These are phyloP conservation scores for Osmerus eperlanus DNA, from an alignment of 2,113 vertebrate genomes.

Conservation along the genomic window DNA sequence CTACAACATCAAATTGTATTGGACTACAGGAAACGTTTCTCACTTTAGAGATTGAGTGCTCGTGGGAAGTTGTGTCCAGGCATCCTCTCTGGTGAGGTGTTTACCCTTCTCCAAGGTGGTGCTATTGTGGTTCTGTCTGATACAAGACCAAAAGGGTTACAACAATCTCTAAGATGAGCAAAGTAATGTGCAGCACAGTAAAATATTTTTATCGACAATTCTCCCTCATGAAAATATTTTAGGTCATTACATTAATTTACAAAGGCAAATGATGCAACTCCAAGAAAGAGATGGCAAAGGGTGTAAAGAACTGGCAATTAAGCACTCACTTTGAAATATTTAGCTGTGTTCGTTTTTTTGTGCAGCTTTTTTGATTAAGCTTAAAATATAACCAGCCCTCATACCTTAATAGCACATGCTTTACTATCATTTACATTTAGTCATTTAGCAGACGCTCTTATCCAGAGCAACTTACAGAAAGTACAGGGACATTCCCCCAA, in stretches of 20 bases:
- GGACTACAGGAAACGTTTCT: neutral
- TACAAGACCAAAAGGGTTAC: constrained; percentile 28
- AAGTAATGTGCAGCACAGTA: constrained; percentile 6
- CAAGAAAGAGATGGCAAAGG: constrained; percentile 68
- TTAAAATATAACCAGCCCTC: neutral
- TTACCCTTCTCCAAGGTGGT: constrained; percentile 15
- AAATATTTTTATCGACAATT: constrained; percentile 19
- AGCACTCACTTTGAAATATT: constrained; percentile 26
- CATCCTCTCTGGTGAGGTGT: too few relatives aligned
- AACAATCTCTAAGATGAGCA: neutral
- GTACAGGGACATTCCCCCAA: too few relatives aligned
- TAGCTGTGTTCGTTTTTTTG: constrained; percentile 6
- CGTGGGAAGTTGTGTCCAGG: too few relatives aligned
- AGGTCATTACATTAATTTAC: constrained; percentile 70
- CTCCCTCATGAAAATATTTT: constrained; percentile 52
- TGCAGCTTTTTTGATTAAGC: neutral
- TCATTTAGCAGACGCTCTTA: too few relatives aligned
- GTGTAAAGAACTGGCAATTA: constrained; percentile 66
- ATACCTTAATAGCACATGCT: neutral
- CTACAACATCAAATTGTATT: neutral
- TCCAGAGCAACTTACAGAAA: too few relatives aligned
- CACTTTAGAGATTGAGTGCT: neutral
- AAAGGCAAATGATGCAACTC: constrained; percentile 74
- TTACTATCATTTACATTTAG: too few relatives aligned
- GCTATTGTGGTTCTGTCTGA: constrained; percentile 49